Base-by-base conservation (phyloP, 2,113 vertebrate genomes). In the Aix galericulata region DNA sequence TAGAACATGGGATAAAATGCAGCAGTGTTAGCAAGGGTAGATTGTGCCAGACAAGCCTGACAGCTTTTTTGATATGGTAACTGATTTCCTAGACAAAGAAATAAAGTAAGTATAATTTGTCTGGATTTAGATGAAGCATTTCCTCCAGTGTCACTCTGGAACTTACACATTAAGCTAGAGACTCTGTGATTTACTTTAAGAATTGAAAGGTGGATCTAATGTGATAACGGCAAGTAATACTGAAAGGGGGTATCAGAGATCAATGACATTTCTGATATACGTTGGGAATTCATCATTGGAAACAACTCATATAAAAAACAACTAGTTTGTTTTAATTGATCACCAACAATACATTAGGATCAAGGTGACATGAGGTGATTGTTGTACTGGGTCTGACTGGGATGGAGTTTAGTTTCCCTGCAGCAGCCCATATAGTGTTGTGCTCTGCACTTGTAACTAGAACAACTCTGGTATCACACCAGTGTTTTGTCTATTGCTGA, bases 51-150 rank as follows among this genome's bases (percentile, higher is more conserved):
- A 94, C 83, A 87, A 92, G 60, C 69, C 38, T 82, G 66, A 82
- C 83, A 89, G 83, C 6, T 79, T 88, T 89, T 96, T 82, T 83
- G 80, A 90, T 90, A 81, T 67, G 78, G 77, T 82, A 89, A 89
- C 53, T 84, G 86, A 89, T 85, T 91, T 94, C 78, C 50, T 77
- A 92, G 88, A 91, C 56, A 91, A 91, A 91, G 84, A 94, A 96
- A 91, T 82, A 38, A 94, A 92, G 83, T 87, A 87, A 58, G 56
- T 87, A 84, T 76, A 86, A 91, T 91, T 93, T 58, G 32, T 92
- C 93, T 79, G 62, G 73, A 48, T 95, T 95, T 94, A 93, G 69
- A 85, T 69, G 84, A 82, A 95, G 53, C 12, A n/a, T 92, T 76
- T 92, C 56, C 66, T 75, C 48, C 40, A 81, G 59, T 46, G 79